These are phyloP conservation scores for Tachysurus vachellii DNA, from an alignment of 2,113 vertebrate species.

Conservation along the genomic window DNA sequence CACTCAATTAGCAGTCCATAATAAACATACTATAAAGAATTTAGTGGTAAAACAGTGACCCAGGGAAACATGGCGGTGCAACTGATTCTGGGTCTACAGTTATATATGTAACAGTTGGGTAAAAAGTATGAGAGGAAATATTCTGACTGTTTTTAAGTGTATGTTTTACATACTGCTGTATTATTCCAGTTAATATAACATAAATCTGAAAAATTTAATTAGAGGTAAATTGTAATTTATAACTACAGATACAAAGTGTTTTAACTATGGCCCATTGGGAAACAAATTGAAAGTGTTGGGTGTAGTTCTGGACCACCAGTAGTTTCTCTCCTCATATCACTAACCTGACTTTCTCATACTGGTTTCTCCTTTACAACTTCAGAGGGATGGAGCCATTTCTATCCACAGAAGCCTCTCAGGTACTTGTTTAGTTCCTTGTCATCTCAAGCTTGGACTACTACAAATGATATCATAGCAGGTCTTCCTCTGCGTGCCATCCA, in stretches of 20 bases:
- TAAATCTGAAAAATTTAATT: not conserved
- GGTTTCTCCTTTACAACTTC: not conserved
- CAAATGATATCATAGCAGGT: not conserved
- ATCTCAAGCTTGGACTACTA: not conserved
- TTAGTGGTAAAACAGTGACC: not conserved
- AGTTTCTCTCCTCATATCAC: not conserved
- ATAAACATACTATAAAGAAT: not conserved
- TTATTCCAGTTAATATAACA: not conserved
- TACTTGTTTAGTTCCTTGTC: not conserved
- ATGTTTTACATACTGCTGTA: not conserved
- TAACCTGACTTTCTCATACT: not conserved
- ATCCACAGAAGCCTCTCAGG: not conserved
- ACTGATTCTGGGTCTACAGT: not conserved
- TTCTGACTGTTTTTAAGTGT: not conserved
- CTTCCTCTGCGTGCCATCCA: not conserved
- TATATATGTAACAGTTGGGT: not conserved
- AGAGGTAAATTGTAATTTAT: not conserved
- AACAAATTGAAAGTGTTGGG: not conserved
- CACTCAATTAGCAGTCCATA: not conserved
- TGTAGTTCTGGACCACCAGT: not conserved
- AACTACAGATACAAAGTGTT: not conserved
- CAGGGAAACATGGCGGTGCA: not conserved
- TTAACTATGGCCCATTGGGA: not conserved
- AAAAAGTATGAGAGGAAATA: not conserved
- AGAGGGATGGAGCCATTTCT: not conserved